These are phyloP conservation scores for Chaenogobius annularis DNA, from an alignment of 2,113 vertebrate species.

Conservation along the genomic window DNA sequence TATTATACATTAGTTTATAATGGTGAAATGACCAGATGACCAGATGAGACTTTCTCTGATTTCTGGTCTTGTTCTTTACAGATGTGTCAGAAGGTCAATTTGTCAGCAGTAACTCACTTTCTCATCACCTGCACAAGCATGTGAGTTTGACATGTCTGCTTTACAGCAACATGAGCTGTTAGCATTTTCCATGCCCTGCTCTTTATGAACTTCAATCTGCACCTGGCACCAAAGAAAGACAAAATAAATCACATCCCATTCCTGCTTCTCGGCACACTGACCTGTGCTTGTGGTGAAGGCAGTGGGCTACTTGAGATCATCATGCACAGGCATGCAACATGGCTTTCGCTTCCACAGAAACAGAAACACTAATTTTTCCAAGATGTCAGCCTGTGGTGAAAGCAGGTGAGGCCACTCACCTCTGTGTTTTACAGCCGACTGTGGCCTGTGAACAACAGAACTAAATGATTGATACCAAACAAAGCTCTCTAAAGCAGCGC, in stretches of 20 bases:
- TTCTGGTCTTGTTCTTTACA: neutral
- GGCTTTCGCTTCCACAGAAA: neutral
- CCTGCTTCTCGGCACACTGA: neutral
- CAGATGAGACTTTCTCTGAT: neutral
- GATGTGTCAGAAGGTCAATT: conserved; percentile 6
- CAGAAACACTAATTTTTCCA: neutral
- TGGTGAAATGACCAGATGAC: neutral
- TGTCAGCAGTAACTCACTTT: conserved; percentile 12
- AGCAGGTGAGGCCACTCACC: neutral
- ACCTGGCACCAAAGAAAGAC: conserved; percentile 17
- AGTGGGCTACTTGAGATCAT: neutral
- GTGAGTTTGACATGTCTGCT: conserved; percentile 36
- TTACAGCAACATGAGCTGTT: conserved; percentile 7
- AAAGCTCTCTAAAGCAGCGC: conserved; percentile 51
- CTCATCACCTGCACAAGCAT: conserved; percentile 47
- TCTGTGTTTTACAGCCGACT: neutral
- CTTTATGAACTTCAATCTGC: conserved; percentile 13
- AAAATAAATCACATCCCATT: conserved; percentile 7
- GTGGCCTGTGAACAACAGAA: conserved; percentile 22
- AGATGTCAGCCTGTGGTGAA: neutral
- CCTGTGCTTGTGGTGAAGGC: neutral
- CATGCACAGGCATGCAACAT: neutral
- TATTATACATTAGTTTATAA: neutral
- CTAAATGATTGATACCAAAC: conserved; percentile 60
- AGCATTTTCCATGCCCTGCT: conserved; percentile 45